phyloP scores from a whole-genome alignment of 2,797 vertebrate species.

The Peromyscus nudipes region DNA sequence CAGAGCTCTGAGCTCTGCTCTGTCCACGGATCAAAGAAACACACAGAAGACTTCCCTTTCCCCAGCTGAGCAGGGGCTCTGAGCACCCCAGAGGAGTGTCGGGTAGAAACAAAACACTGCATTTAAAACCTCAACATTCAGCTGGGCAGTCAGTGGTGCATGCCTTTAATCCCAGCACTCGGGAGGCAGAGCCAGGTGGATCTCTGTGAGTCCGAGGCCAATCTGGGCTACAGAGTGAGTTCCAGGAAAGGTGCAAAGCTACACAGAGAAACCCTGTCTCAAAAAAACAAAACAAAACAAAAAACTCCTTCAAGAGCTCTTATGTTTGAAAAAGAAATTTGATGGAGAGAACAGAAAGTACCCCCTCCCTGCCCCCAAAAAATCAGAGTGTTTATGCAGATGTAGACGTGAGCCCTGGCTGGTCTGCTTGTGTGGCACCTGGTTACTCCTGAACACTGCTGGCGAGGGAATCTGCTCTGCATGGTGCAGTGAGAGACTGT shows the following conservation, averaged over 20 bases:
- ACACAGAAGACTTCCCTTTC: background rate
- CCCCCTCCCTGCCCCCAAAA: too few relatives aligned
- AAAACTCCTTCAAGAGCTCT: background rate
- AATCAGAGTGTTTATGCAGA: rapidly evolving
- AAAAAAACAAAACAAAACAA: too few relatives aligned
- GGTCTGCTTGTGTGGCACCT: background rate
- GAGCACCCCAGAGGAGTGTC: rapidly evolving
- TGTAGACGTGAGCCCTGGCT: rapidly evolving
- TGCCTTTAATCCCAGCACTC: too few relatives aligned
- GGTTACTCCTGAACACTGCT: background rate
- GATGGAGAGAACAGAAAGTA: background rate
- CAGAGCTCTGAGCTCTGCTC: rapidly evolving
- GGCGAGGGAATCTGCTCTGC: too few relatives aligned
- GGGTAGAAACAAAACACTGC: rapidly evolving
- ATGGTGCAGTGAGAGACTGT: rapidly evolving
- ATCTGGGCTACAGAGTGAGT: too few relatives aligned
- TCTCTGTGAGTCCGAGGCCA: too few relatives aligned
- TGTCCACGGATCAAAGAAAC: rapidly evolving
- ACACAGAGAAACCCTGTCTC: too few relatives aligned
- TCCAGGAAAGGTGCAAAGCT: too few relatives aligned
- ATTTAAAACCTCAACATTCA: background rate
- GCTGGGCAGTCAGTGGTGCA: too few relatives aligned
- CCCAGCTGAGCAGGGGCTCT: background rate
- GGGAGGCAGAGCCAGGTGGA: too few relatives aligned
- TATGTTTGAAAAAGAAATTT: too few relatives aligned